Percentiles rank a stretch among this genome's conserved stretches.
Conservation (phyloP, 2,797 vertebrate genomes). For the Tauraco hartlaubi region DNA sequence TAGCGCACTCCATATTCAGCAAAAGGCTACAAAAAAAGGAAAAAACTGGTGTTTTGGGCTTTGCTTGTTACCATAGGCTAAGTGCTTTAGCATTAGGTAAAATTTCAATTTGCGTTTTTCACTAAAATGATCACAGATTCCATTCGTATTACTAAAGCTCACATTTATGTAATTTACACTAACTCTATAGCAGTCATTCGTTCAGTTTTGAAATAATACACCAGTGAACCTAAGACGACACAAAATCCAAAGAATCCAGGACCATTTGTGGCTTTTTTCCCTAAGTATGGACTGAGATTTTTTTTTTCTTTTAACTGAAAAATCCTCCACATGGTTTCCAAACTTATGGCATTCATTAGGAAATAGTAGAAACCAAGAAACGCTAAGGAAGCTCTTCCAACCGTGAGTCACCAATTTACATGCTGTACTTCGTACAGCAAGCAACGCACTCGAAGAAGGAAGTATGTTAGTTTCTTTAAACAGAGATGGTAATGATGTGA, state of each 20-base stretch:
- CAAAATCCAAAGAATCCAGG: background rate
- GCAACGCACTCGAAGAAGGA: background rate
- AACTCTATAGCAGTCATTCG: background rate
- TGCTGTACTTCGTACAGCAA: background rate
- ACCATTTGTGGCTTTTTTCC: background rate
- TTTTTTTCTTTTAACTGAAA: background rate
- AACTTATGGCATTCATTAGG: constrained; percentile 8
- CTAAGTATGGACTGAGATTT: background rate
- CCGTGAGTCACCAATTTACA: background rate
- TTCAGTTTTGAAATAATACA: background rate
- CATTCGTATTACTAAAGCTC: background rate
- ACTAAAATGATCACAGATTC: background rate
- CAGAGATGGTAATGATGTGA: background rate
- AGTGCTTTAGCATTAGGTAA: background rate
- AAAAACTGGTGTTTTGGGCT: background rate
- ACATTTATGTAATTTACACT: background rate
- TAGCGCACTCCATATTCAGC: background rate
- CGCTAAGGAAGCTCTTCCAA: constrained; percentile 2
- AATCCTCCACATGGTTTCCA: constrained; percentile 12
- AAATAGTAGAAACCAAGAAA: background rate
- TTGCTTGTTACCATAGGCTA: background rate
- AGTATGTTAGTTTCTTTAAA: background rate
- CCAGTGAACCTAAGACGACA: background rate
- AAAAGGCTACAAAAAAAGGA: background rate
- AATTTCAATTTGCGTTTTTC: background rate